Conservation (phyloP, 2,113 vertebrate genomes). For the Amblyopsis rosae region DNA sequence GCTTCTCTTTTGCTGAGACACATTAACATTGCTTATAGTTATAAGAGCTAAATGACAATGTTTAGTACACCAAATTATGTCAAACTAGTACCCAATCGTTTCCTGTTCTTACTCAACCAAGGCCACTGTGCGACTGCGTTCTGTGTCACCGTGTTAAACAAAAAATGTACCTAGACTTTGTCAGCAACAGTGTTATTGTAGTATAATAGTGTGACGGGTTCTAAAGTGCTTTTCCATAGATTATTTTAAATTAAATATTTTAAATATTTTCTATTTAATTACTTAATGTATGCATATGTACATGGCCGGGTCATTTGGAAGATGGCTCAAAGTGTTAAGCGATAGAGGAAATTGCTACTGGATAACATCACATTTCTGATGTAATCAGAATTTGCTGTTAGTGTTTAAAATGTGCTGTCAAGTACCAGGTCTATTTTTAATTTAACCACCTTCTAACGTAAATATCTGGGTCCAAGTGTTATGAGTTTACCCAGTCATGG, state of each 20-base stretch:
- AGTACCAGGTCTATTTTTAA: constrained; percentile 44
- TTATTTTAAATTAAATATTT: too few relatives aligned
- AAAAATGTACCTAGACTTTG: too few relatives aligned
- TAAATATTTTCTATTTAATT: too few relatives aligned
- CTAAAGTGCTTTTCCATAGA: too few relatives aligned
- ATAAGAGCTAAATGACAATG: not conserved
- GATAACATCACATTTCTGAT: not conserved
- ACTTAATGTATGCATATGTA: too few relatives aligned
- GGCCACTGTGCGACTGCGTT: too few relatives aligned
- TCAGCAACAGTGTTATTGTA: too few relatives aligned
- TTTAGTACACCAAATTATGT: constrained; percentile 1
- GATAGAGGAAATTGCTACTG: not conserved
- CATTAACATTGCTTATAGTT: not conserved
- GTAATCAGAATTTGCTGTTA: constrained; percentile 6
- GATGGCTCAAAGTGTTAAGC: not conserved
- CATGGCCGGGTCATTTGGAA: too few relatives aligned
- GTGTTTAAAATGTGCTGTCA: constrained; percentile 12
- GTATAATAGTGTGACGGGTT: too few relatives aligned
- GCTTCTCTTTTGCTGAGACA: not conserved
- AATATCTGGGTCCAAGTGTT: constrained; percentile 27
- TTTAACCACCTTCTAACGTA: constrained; percentile 3
- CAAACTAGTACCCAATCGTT: not conserved
- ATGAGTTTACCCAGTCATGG: constrained; percentile 26
- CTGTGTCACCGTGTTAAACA: too few relatives aligned
- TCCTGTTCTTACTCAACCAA: not conserved